Evolutionary conservation across 2,888 invertebrate species (phyloP), one percentile per base, ranked within the genome.

Genomic region (Parthenolecanium corni): DNA sequence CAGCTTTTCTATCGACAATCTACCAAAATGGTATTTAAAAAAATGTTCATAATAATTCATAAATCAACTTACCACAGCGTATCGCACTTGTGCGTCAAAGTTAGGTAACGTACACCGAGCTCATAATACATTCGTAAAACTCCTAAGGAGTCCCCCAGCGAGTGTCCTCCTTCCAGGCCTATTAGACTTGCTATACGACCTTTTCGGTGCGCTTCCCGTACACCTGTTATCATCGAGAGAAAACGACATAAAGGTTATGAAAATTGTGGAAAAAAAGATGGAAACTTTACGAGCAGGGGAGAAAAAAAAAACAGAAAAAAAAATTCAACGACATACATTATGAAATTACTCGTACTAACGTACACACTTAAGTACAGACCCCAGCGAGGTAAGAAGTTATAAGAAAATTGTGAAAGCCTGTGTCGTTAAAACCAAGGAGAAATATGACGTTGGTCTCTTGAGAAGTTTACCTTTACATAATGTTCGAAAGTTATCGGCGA

Each of bases 91-190:
- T 93, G 92, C 57, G 93, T 93, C 66, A 94, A 80, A 46, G 93
- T 93, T 72, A 94, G 82, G 74, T 91, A 92, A 65, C 81, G 70
- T 63, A 89, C 91, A 44, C 93, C 93, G 56, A 93, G 79, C 66
- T 87, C 86, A 74, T 93, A 91, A 75, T 91, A 88, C 69, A 89
- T 89, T 67, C 93, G 80, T 66, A 94, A 79, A 61, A 89, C 88
- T 20, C 88, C 90, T 69, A 94, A 76, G 53, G 91, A 92, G 72
- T 89, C 90, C 68, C 91, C 92, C 58, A 94, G 82, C 31, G 89
- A 85, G 74, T 94, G 93, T 6, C 94, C 94, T 38, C 93, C 92
- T 76, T 93, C 93, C 49, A 94, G 84, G 23, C 91, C 93, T 68
- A 93, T 88, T 70, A 93, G 78, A 67, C 91, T 91, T 44, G 88